phyloP scores from a whole-genome alignment of 2,113 vertebrate genomes.

The Paradoxurus hermaphroditus region DNA sequence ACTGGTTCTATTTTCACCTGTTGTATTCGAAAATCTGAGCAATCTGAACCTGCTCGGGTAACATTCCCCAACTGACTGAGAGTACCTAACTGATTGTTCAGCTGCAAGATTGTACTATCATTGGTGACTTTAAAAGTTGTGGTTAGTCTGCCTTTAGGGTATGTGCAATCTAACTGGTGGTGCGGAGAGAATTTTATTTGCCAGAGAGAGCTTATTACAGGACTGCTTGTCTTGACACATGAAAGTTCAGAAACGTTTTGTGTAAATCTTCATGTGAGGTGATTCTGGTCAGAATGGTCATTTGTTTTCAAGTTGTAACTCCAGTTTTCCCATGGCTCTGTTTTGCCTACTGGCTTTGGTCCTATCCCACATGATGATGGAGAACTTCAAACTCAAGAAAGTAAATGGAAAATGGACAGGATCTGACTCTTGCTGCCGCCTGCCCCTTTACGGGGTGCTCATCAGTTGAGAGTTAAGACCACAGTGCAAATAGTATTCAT shows the following conservation, averaged over 20 bases:
- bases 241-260: neutral
- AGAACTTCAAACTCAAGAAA: neutral
- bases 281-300: neutral
- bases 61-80: neutral
- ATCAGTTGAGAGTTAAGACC: neutral
- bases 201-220: neutral
- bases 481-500: neutral
- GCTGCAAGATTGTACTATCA: neutral
- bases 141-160: neutral
- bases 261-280: neutral
- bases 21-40: neutral
- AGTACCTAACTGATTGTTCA: neutral
- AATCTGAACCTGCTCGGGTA: neutral
- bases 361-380: neutral
- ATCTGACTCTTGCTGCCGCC: neutral
- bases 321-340: neutral
- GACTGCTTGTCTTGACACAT: neutral
- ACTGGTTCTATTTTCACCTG: neutral
- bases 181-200: neutral
- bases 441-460: neutral
- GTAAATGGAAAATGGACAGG: neutral
- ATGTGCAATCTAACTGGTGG: neutral
- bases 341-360: neutral
- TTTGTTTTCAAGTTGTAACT: neutral
- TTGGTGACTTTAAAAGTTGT: neutral